A percentile compares a stretch with the other conserved stretches of the same genome.
These are phyloP conservation scores for Brevimyrus niger DNA, from an alignment of 2,113 vertebrate species.

Conservation along the genomic window DNA sequence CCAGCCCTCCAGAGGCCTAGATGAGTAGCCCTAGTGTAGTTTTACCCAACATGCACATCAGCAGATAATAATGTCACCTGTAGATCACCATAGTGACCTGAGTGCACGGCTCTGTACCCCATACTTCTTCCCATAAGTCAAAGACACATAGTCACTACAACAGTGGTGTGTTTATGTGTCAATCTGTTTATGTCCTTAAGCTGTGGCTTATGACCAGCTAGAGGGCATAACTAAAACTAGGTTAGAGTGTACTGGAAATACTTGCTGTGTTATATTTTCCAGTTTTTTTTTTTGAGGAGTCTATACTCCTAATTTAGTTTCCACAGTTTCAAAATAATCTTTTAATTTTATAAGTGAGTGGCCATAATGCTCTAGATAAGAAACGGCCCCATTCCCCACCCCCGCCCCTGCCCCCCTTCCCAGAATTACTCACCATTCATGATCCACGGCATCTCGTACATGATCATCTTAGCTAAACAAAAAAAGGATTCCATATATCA, in stretches of 20 bases:
- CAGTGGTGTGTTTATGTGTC: background rate
- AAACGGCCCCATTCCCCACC: background rate
- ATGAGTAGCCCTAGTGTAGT: background rate
- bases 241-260: background rate
- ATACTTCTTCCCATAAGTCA: background rate
- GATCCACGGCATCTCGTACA: conserved; percentile 98
- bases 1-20: background rate
- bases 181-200: background rate
- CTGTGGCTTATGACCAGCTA: background rate
- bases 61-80: background rate
- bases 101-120: background rate
- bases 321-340: background rate
- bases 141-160: background rate
- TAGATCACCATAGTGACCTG: background rate
- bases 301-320: background rate
- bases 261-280: background rate
- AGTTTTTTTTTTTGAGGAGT: background rate
- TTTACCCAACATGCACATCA: background rate
- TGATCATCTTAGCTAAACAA: conserved; percentile 89
- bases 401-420: background rate
- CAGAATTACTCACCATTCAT: conserved; percentile 80
- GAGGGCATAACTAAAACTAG: background rate
- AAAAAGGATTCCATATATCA: conserved; percentile 7
- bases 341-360: background rate
- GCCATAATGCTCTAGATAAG: background rate